Evolutionary conservation across 1,140 invertebrate genomes (phyloP).

Genomic region (Trachymyrmex septentrionalis): DNA sequence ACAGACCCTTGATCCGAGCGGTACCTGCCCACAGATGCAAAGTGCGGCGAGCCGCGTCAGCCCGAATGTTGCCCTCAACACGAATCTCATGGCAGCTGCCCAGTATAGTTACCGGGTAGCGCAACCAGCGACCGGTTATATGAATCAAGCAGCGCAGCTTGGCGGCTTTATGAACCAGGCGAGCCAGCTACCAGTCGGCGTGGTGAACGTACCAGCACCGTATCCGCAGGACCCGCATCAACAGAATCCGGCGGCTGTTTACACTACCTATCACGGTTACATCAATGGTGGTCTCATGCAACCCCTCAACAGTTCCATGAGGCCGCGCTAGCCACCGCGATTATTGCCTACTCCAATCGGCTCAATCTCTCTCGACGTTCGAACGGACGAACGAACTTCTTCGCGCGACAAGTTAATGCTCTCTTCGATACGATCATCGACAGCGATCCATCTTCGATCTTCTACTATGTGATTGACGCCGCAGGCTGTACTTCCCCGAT

Average conservation of each 20-base stretch:
- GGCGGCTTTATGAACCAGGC: constrained; percentile 92
- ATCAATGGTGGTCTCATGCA: constrained; percentile 90
- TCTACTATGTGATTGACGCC: neutral
- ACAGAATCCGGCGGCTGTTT: constrained; percentile 90
- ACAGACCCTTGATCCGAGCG: constrained; percentile 82
- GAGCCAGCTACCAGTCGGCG: constrained; percentile 90
- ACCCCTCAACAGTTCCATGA: constrained; percentile 91
- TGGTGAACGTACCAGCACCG: constrained; percentile 90
- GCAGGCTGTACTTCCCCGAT: constrained; percentile 20
- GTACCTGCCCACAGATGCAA: constrained; percentile 88
- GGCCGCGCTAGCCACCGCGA: constrained; percentile 84
- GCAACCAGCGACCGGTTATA: constrained; percentile 89
- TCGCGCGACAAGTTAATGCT: constrained; percentile 65
- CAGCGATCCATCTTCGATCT: neutral
- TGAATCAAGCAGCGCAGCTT: constrained; percentile 91
- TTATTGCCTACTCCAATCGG: neutral
- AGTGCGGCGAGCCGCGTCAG: constrained; percentile 88
- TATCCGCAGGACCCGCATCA: constrained; percentile 89
- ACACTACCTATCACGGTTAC: constrained; percentile 91
- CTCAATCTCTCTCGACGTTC: neutral
- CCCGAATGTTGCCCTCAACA: constrained; percentile 92
- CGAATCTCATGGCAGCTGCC: constrained; percentile 91
- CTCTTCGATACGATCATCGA: constrained; percentile 56
- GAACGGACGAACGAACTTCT: constrained; percentile 19
- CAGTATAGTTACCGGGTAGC: constrained; percentile 89